phyloP scores from a whole-genome alignment of 2,888 invertebrate species.

The Temnothorax rugatulus region DNA sequence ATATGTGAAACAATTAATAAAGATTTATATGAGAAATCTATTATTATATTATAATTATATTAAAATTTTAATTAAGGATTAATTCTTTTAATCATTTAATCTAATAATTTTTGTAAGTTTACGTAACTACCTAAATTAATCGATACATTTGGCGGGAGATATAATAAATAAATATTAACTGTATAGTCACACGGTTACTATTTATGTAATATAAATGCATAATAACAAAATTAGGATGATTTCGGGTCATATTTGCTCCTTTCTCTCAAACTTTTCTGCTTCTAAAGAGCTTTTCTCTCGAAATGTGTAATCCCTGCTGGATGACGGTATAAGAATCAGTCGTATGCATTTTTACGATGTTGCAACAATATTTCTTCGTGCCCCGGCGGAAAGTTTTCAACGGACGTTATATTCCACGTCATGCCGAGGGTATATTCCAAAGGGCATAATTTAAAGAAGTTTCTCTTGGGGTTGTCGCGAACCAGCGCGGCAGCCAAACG shows the following conservation, averaged over 20 bases:
- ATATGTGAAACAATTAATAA: constrained; percentile 5
- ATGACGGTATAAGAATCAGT: constrained; percentile 20
- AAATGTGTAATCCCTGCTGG: constrained; percentile 1
- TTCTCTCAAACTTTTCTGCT: not conserved
- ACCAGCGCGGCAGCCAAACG: constrained; percentile 54
- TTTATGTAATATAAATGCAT: not conserved
- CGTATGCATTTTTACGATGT: constrained; percentile 24
- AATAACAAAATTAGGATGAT: not conserved
- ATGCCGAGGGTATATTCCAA: constrained; percentile 51
- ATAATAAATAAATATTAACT: constrained; percentile 3
- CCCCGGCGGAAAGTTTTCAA: constrained; percentile 28
- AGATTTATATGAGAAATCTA: not conserved
- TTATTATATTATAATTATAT: not conserved
- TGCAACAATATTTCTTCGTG: constrained; percentile 2
- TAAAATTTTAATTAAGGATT: not conserved
- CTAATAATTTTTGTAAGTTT: not conserved
- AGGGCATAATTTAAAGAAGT: constrained; percentile 68
- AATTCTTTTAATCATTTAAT: not conserved
- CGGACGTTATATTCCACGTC: constrained; percentile 55
- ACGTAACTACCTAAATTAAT: not conserved
- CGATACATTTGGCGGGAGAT: not conserved
- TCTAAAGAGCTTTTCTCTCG: not conserved
- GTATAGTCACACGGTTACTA: not conserved
- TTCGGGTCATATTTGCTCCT: not conserved
- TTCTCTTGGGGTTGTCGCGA: constrained; percentile 63